Conservation (phyloP, 2,888 invertebrate species). For the Entomobrya multifasciata region DNA sequence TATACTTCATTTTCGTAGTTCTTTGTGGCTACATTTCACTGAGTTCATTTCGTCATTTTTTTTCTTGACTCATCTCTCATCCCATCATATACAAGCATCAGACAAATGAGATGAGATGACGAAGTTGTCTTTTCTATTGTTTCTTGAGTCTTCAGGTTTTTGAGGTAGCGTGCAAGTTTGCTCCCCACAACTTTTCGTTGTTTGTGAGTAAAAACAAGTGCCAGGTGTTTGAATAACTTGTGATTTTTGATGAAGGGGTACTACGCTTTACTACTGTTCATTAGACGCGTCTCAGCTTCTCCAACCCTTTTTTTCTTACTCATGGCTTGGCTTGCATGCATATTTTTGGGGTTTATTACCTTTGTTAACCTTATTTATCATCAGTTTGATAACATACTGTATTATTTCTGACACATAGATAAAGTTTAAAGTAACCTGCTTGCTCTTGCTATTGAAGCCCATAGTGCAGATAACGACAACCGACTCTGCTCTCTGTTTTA, state of each 20-base stretch:
- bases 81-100: too few species aligned
- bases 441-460: too few species aligned
- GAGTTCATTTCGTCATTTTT: too few species aligned
- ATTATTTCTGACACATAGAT: too few species aligned
- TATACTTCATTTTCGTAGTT: too few species aligned
- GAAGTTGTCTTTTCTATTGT: background rate
- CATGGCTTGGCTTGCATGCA: too few species aligned
- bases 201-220: background rate
- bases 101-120: slow-evolving; percentile 13
- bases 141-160: slow-evolving; percentile 22
- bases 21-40: slow-evolving; percentile 45
- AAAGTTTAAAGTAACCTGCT: too few species aligned
- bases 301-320: background rate
- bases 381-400: too few species aligned
- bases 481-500: too few species aligned
- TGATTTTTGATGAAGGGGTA: slow-evolving; percentile 34
- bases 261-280: slow-evolving; percentile 26
- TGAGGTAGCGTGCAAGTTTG: background rate
- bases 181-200: background rate
- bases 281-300: slow-evolving; percentile 34
- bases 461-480: too few species aligned
- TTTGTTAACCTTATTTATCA: slow-evolving; percentile 41
- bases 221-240: slow-evolving; percentile 58
- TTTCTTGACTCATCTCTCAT: slow-evolving; percentile 14
- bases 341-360: slow-evolving; percentile 7